These are phyloP conservation scores for Bombus pyrosoma DNA, from an alignment of 1,140 invertebrate genomes.

Conservation along the genomic window DNA sequence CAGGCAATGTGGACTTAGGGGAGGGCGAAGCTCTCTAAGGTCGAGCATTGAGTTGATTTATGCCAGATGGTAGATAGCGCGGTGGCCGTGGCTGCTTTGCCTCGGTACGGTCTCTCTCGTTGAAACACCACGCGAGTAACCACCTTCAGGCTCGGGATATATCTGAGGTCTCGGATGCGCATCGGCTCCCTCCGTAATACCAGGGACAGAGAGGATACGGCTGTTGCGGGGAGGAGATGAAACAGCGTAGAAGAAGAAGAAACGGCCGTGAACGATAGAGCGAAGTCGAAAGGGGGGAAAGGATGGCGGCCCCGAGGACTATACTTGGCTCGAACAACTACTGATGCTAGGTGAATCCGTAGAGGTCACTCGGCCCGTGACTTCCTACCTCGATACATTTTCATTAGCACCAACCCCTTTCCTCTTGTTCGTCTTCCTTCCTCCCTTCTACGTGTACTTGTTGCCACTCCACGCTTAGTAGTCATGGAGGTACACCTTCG, in stretches of 20 bases:
- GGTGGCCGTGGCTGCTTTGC: constrained; percentile 70
- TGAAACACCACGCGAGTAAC: constrained; percentile 51
- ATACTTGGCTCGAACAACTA: constrained; percentile 36
- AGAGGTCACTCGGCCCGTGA: constrained; percentile 53
- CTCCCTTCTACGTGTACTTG: neutral
- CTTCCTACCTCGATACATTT: constrained; percentile 70
- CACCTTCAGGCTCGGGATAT: constrained; percentile 67
- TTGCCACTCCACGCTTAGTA: constrained; percentile 23
- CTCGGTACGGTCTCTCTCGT: constrained; percentile 59
- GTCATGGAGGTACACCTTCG: constrained; percentile 17
- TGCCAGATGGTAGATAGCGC: constrained; percentile 78
- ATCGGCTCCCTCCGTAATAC: constrained; percentile 54
- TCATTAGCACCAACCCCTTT: constrained; percentile 61
- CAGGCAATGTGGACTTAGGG: constrained; percentile 73
- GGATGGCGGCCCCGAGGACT: constrained; percentile 24
- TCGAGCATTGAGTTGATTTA: constrained; percentile 79
- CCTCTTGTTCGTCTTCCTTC: neutral
- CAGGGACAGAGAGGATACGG: constrained; percentile 34
- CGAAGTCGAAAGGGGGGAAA: constrained; percentile 22
- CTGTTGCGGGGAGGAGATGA: neutral
- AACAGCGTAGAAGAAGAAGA: constrained; percentile 27
- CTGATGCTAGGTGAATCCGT: constrained; percentile 47
- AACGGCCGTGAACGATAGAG: constrained; percentile 32
- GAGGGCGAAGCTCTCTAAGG: constrained; percentile 71
- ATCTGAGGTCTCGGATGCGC: constrained; percentile 56